These are phyloP conservation scores for Gymnocheta viridis DNA, from an alignment of 2,888 invertebrate genomes.

Conservation along the genomic window DNA sequence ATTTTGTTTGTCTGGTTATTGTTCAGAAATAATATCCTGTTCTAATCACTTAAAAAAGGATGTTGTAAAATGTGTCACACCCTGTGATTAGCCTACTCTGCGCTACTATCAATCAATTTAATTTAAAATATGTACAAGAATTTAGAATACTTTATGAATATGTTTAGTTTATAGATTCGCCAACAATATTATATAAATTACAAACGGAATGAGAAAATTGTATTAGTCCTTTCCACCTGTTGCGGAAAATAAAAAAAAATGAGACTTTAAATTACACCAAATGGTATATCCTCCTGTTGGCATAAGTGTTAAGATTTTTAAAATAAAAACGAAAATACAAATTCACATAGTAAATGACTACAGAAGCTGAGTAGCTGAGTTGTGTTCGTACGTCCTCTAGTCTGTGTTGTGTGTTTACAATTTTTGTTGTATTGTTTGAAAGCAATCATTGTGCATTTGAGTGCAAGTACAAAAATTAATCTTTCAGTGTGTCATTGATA, in stretches of 20 bases:
- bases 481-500: constrained; percentile 6
- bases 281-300: background rate
- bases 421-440: background rate
- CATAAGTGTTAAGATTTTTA: background rate
- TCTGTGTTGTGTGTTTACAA: background rate
- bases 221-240: background rate
- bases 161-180: too few relatives aligned
- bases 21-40: too few relatives aligned
- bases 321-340: background rate
- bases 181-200: too few relatives aligned
- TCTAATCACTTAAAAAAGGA: too few relatives aligned
- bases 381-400: background rate
- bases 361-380: background rate
- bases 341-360: background rate
- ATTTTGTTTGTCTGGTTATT: too few relatives aligned
- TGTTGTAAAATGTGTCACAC: too few relatives aligned
- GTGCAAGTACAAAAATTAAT: background rate
- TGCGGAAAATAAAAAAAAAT: background rate
- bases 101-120: too few relatives aligned
- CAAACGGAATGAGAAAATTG: too few relatives aligned
- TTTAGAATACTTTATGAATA: too few relatives aligned
- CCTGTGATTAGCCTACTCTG: too few relatives aligned
- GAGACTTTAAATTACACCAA: constrained; percentile 29
- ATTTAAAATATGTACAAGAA: too few relatives aligned
- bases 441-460: constrained; percentile 17